Base-by-base conservation (phyloP, 2,888 invertebrate genomes). In the Rhagophthalmus giganteus region DNA sequence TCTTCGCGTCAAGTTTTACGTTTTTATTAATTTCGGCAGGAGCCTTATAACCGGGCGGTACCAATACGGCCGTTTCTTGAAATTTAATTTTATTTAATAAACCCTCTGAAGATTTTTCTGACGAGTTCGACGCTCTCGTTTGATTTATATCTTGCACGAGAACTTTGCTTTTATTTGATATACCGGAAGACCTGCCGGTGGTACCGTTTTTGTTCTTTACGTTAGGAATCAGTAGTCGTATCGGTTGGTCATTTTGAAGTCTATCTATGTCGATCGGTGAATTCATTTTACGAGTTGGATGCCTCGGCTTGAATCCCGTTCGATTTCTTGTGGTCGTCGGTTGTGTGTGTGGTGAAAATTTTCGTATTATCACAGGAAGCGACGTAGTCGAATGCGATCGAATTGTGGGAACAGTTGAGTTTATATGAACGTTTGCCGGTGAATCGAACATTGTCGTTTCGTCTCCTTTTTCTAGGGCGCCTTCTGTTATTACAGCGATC, bases 301-400 rank as follows among this genome's bases (percentile, higher is more conserved):
- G 81, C 71, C 56, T 62, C 77, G n/a, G 78, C 73, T 62, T 57
- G 28, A 57, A 49, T 0, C 51, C 45, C 37, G 57, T 58, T 33
- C 55, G 58, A 2, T 66, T 62, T 33, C 64, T 61, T 35, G 56
- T 60, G 16, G 68, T 67, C 6, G 68, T 62, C 20, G 72, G 69
- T 35, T 74, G 54, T 7, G 67, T 59, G 27, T 65, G 63, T n/a
- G 74, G 62, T 41, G 83, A 79, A 63, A 85, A 87, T 70, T 85
- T 86, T 44, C 83, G 80, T 6, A 86, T 86, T 57, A 82, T 77
- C 1, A 83, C 81, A 11, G 83, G 83, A 44, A 82, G 81, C n/a
- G 81, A 73, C 15, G 63, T 60, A 42, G 67, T 64, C 10, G 41
- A 28, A 6, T 34, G 35, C 15, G 8, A 24, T 16, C 63, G 61